Conservation (phyloP, 2,113 vertebrate genomes). For the Phrynosoma blainvillii region DNA sequence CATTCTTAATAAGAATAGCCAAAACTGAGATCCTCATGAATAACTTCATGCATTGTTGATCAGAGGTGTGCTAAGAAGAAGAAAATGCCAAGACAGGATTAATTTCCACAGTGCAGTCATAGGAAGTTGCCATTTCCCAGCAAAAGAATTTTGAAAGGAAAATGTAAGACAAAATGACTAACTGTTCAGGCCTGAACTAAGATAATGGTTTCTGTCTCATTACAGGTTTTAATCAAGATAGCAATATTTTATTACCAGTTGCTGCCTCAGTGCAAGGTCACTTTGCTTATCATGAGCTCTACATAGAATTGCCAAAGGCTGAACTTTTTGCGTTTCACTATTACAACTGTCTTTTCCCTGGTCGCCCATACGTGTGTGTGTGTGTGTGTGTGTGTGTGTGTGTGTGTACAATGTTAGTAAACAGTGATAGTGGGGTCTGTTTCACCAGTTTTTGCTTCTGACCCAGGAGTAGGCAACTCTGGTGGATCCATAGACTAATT, state of each 20-base stretch:
- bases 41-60: neutral
- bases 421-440: no score
- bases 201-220: neutral
- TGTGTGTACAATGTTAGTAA: no score
- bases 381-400: no score
- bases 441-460: no score
- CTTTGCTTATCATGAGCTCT: neutral
- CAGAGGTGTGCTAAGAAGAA: conserved; percentile 16
- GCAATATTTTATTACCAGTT: neutral
- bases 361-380: no score
- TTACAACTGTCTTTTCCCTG: neutral
- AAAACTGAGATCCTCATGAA: conserved; percentile 1
- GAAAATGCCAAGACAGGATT: neutral
- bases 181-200: neutral
- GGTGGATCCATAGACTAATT: no score
- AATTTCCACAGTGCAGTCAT: neutral
- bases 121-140: neutral
- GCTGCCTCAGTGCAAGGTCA: neutral
- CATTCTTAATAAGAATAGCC: neutral
- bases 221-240: neutral
- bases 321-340: neutral
- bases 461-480: no score
- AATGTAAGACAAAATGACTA: neutral
- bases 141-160: neutral
- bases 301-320: neutral